These are phyloP conservation scores for Arrhamphus sclerolepis DNA, from an alignment of 2,797 vertebrate genomes.

Conservation along the genomic window DNA sequence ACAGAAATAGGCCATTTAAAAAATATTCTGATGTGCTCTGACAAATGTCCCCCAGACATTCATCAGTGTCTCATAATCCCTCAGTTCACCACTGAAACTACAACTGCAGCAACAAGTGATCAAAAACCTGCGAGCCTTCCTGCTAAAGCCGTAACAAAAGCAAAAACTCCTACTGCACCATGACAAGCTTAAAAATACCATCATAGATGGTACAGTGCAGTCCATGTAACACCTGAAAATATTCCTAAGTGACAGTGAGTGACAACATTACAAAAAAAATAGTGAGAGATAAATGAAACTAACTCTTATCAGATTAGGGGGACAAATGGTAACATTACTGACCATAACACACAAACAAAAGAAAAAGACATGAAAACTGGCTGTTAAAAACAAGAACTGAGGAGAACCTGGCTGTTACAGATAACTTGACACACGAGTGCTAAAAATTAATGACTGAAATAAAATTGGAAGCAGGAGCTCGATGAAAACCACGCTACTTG, in stretches of 20 bases:
- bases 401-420: conserved; percentile 34
- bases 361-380: conserved; percentile 18
- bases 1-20: neutral
- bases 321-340: conserved; percentile 51
- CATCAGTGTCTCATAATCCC: conserved; percentile 1
- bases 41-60: too few relatives aligned
- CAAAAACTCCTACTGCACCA: conserved; percentile 7
- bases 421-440: conserved; percentile 19
- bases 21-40: conserved; percentile 19
- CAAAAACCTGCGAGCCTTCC: conserved; percentile 18
- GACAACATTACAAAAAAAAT: conserved; percentile 30
- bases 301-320: conserved; percentile 24
- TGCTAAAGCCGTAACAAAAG: conserved; percentile 26
- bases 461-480: conserved; percentile 43
- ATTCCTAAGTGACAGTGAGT: conserved; percentile 42
- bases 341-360: conserved; percentile 30
- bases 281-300: conserved; percentile 23
- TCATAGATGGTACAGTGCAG: conserved; percentile 17
- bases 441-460: conserved; percentile 38
- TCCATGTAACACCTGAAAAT: conserved; percentile 32
- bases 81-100: conserved; percentile 17
- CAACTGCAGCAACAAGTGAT: conserved; percentile 14
- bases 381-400: conserved; percentile 33
- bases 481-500: conserved; percentile 29
- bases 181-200: conserved; percentile 20